Conservation (phyloP, 2,888 invertebrate genomes). For the Lasioglossum morio region DNA sequence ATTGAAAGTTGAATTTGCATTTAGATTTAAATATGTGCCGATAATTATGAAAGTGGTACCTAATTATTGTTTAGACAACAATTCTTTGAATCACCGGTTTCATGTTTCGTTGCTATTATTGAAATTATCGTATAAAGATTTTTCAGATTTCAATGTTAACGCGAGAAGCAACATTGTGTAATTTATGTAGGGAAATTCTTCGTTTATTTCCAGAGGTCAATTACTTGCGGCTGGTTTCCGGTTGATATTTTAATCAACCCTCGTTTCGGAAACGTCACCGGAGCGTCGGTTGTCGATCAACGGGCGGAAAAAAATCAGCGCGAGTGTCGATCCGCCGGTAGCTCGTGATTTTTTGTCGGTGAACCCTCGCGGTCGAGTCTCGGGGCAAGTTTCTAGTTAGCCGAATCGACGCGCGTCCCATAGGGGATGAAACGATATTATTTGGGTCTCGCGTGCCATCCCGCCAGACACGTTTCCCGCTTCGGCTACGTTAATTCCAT, state of each 20-base stretch:
- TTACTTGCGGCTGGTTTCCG: not conserved
- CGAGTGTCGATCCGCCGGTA: slow-evolving; percentile 53
- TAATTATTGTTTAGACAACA: too few species aligned
- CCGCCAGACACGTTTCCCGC: slow-evolving; percentile 44
- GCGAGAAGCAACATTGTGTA: too few species aligned
- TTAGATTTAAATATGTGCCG: too few species aligned
- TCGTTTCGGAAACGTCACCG: not conserved
- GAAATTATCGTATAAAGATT: too few species aligned
- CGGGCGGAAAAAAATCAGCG: slow-evolving; percentile 48
- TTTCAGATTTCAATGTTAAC: too few species aligned
- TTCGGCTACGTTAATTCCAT: slow-evolving; percentile 71
- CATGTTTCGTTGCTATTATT: too few species aligned
- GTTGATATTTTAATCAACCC: not conserved
- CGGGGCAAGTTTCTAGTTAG: slow-evolving; percentile 71
- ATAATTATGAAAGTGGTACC: too few species aligned
- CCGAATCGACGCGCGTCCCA: slow-evolving; percentile 64
- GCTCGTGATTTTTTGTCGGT: slow-evolving; percentile 63
- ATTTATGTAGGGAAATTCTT: too few species aligned
- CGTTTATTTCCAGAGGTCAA: not conserved
- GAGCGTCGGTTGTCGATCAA: slow-evolving; percentile 30
- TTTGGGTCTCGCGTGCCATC: slow-evolving; percentile 55
- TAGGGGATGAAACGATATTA: slow-evolving; percentile 72
- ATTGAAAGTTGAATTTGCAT: too few species aligned
- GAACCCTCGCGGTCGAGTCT: slow-evolving; percentile 63
- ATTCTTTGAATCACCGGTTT: too few species aligned